phyloP scores from a whole-genome alignment of 2,888 invertebrate species.

The Tiliacea citrago region DNA sequence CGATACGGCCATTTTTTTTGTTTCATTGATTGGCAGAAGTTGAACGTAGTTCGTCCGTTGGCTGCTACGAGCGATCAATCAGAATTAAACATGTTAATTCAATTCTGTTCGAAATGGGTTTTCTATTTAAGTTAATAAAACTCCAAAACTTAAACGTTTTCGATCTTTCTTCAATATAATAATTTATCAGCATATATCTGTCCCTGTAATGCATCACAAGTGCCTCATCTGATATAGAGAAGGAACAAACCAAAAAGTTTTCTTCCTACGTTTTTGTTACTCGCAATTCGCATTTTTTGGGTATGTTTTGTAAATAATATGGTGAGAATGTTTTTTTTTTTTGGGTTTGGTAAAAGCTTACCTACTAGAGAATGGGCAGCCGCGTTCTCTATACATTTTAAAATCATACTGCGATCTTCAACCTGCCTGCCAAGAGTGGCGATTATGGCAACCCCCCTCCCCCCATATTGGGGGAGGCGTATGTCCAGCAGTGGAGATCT shows the following conservation, averaged over 20 bases:
- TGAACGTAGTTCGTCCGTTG: slow-evolving; percentile 6
- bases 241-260: not conserved
- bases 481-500: no score
- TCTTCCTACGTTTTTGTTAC: not conserved
- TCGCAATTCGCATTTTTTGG: not conserved
- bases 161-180: not conserved
- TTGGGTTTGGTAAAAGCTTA: no score
- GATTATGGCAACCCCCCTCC: no score
- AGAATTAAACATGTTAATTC: slow-evolving; percentile 45
- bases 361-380: no score
- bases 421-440: no score
- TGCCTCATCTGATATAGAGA: not conserved
- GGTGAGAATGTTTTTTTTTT: not conserved
- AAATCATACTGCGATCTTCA: no score
- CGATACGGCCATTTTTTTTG: slow-evolving; percentile 13
- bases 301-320: not conserved
- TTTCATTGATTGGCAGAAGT: slow-evolving; percentile 29
- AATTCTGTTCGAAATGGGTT: slow-evolving; percentile 24
- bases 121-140: not conserved
- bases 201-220: not conserved
- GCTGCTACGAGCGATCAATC: slow-evolving; percentile 11
- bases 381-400: no score
- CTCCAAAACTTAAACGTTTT: not conserved
- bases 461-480: no score
- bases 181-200: no score